Evolutionary conservation across 2,113 vertebrate genomes (phyloP).

Genomic region (Romanogobio albipinnatus): DNA sequence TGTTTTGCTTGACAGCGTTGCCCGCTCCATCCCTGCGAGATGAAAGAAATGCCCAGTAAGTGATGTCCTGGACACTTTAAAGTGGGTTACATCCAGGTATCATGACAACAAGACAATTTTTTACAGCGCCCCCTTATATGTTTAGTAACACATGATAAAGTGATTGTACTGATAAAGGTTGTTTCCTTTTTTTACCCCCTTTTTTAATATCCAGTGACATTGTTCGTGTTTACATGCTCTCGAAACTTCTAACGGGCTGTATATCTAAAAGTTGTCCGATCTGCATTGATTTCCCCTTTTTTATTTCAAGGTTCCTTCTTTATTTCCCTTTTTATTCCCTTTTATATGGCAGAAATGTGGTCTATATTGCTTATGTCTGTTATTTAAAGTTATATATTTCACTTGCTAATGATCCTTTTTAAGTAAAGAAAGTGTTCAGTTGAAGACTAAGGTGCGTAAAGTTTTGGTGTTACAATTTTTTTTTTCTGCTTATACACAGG

Average conservation of each 20-base stretch:
- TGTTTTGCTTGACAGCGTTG: slow-evolving; percentile 53
- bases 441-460: neutral
- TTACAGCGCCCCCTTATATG: slow-evolving; percentile 66
- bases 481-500: slow-evolving; percentile 73
- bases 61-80: slow-evolving; percentile 68
- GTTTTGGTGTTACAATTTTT: neutral
- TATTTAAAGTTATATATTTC: neutral
- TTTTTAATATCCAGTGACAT: neutral
- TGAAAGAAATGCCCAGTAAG: slow-evolving; percentile 71
- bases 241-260: neutral
- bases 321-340: neutral
- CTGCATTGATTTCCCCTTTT: neutral
- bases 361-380: neutral
- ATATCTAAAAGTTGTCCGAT: neutral
- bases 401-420: neutral
- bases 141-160: slow-evolving; percentile 53
- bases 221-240: neutral
- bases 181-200: neutral
- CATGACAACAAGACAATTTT: slow-evolving; percentile 69
- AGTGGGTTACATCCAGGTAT: slow-evolving; percentile 69
- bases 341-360: too few species aligned
- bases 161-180: neutral
- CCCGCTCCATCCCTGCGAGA: slow-evolving; percentile 64
- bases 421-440: neutral
- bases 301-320: neutral